Base-by-base conservation (phyloP, 2,797 vertebrate species). In the Mastacembelus armatus region DNA sequence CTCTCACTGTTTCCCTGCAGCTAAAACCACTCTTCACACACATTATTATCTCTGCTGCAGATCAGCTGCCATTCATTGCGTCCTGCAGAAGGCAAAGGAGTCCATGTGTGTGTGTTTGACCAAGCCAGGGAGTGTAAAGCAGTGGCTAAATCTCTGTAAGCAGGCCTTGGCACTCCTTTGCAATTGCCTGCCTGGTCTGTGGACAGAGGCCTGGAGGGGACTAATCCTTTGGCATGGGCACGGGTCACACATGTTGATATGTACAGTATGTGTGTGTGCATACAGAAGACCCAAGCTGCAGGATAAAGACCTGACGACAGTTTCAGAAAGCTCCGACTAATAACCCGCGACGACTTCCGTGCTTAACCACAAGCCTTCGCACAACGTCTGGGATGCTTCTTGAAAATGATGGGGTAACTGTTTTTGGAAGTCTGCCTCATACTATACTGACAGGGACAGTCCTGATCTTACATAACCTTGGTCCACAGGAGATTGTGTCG, bases 61-160 rank as follows among this genome's bases (percentile, higher is more conserved):
- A 85, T 74, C 66, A 24, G 63, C 29, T 14, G 65, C 52, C 62
- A 22, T 48, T 72, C 58, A 51, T 42, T 19, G 49, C 19, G 22
- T 63, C 61, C 59, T 33, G 68, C 54, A 40, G 77, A 71, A 78
- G 57, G 78, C 68, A 51, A 69, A 79, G 77, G 69, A 84, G 76
- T 71, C 66, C 54, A 38, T 68, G 75, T 83, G 77, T 81, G 77
- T 77, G 63, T 80, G 80, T 89, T 82, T 81, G 82, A 84, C 75
- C 29, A 10, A 72, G 73, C 74, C 66, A 48, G 66, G 60, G 72
- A 89, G 88, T 81, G 83, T 87, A 87, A 74, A 84, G 82, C 85
- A 80, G 75, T 30, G 63, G 78, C 80, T 91, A 92, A 92, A 89
- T 83, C 88, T 89, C 78, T 77, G 78, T 91, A 90, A 93, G 90